phyloP scores from a whole-genome alignment of 2,113 vertebrate species.

The Labeo rohita region DNA sequence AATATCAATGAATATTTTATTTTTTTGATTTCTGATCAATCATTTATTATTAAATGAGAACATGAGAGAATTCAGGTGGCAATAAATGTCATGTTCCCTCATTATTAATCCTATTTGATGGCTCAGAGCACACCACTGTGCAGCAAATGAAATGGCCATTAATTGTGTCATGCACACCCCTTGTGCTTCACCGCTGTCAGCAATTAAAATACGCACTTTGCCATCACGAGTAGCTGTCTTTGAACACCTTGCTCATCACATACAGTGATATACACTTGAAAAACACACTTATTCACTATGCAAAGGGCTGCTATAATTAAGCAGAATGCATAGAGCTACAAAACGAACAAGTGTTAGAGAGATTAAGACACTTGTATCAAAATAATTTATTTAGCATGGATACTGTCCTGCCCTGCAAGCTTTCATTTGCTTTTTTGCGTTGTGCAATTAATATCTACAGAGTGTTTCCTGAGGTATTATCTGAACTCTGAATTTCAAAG shows the following conservation, averaged over 20 bases:
- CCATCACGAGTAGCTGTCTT: background rate
- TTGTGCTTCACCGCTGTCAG: slow-evolving; percentile 12
- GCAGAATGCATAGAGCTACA: background rate
- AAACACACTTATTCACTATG: slow-evolving; percentile 5
- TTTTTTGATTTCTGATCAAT: background rate
- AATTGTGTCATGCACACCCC: background rate
- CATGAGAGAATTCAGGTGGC: background rate
- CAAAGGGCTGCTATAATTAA: background rate
- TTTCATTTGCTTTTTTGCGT: background rate
- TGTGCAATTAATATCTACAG: slow-evolving; percentile 1
- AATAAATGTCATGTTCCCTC: background rate
- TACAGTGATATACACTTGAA: background rate
- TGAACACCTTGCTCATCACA: slow-evolving; percentile 9
- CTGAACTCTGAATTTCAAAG: slow-evolving; percentile 19
- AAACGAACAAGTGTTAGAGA: background rate
- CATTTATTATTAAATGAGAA: background rate
- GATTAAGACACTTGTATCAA: background rate
- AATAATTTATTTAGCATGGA: background rate
- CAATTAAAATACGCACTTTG: slow-evolving; percentile 27
- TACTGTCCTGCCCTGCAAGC: background rate
- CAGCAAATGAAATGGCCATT: slow-evolving; percentile 7
- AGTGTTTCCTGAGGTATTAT: background rate
- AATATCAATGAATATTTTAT: background rate
- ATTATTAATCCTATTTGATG: slow-evolving; percentile 20
- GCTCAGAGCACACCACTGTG: background rate